Evolutionary conservation across 37 sponge, comb jelly and placozoan genomes (phyloP), one percentile per base, ranked within the genome.

Genomic region (Chondrilla cf. caribensis): DNA sequence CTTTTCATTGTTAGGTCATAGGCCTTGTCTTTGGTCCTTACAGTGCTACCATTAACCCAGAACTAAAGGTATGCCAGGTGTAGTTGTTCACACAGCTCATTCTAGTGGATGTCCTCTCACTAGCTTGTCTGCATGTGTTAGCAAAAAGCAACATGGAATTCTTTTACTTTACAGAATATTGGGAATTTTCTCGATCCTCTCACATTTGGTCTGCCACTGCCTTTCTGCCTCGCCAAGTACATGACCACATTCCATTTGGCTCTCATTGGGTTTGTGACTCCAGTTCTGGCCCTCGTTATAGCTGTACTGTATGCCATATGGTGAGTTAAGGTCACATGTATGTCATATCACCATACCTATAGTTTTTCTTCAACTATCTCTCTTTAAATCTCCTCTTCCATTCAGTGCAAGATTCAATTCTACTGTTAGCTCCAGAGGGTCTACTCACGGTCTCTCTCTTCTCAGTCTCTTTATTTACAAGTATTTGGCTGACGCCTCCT

Each of bases 11-110:
- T n/a, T 58, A 90, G 91, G 92, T 92, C 43, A 85, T 92, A 7
- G 92, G 92, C 17, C 44, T 92, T 58, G 82, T 92, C 14, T 92
- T 85, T 59, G 26, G 88, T 2, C 92, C 92, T 1, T 92, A 83
- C 43, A 73, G 76, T 40, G 24, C 21, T 6, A 22, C 40, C 2
- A 5, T 37, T 17, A 17, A 36, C 40, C 38, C 76, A 38, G 44
- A 73, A 0, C 22, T 73, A 8, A 73, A 42, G 44, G 76, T 73
- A 39, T 11, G 51, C 51, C 11, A 11, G 51, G 51, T 47, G 6
- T 47, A n/a, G n/a, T n/a, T n/a, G n/a, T n/a, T n/a, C n/a, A n/a
- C n/a, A n/a, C n/a, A n/a, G n/a, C n/a, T n/a, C n/a, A n/a, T n/a
- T n/a, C n/a, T n/a, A n/a, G n/a, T n/a, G n/a, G n/a, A n/a, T n/a